Conservation (phyloP, 2,888 invertebrate genomes). For the Xestia xanthographa region DNA sequence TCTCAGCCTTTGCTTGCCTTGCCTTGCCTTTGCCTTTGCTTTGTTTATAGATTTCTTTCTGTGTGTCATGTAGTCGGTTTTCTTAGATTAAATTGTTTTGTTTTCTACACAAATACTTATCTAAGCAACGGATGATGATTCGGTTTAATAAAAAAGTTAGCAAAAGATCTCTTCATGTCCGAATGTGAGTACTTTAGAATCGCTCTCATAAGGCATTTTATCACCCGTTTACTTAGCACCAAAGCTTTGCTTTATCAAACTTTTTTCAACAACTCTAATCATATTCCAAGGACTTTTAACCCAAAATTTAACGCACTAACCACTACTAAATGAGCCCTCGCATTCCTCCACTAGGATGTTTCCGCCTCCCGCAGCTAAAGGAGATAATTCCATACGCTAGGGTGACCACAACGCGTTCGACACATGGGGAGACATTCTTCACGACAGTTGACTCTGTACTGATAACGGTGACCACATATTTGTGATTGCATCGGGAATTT, state of each 20-base stretch:
- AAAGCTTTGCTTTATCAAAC: neutral
- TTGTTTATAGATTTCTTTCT: too few relatives aligned
- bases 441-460: constrained; percentile 49
- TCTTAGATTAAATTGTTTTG: too few relatives aligned
- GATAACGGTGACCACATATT: constrained; percentile 63
- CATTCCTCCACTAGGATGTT: constrained; percentile 42
- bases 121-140: too few relatives aligned
- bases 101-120: too few relatives aligned
- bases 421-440: constrained; percentile 57
- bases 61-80: too few relatives aligned
- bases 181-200: too few relatives aligned
- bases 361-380: constrained; percentile 66
- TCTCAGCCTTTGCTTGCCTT: too few relatives aligned
- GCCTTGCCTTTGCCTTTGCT: too few relatives aligned
- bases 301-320: constrained; percentile 26
- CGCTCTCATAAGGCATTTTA: too few relatives aligned
- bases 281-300: neutral
- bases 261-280: neutral
- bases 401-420: constrained; percentile 57
- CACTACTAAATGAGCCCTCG: constrained; percentile 2
- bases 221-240: too few relatives aligned
- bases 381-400: constrained; percentile 67
- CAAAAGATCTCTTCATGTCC: too few relatives aligned
- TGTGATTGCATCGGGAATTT: constrained; percentile 57
- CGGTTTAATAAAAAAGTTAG: too few relatives aligned